Base-by-base conservation (phyloP, 1,140 invertebrate species). In the Pseudachorutes palmiensis region DNA sequence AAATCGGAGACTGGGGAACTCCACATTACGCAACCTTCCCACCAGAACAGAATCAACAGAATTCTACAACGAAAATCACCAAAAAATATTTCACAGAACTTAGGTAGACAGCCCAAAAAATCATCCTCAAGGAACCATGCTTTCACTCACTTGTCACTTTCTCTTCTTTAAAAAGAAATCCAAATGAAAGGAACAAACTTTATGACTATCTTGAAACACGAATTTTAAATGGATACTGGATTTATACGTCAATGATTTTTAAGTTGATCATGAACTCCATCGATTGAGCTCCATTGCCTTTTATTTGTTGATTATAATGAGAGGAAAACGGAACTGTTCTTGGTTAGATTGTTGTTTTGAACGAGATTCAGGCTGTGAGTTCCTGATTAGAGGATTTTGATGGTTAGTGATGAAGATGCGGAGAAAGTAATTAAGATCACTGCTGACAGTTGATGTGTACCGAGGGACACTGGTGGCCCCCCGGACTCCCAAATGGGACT, bases 1-100 rank as follows among this genome's bases (percentile, higher is more conserved):
- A 74, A 74, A 74, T 74, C 72, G 70, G 72, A 70, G 62, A 66
- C 70, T 67, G 66, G 68, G 66, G 69, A 26, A 55, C 5, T 14
- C 51, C 5, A 41, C 36, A 19, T 41, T 41, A 41, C 5, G 36
- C 51, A 55, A 24, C 51, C 51, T 55, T 55, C 24, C 51, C 24
- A 12, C 5, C 51, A 55, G 51, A 55, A 26, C 12, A 55, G 24
- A 26, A 41, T 9, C 5, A 41, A 41, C 36, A n/a, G n/a, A n/a
- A n/a, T n/a, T n/a, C n/a, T n/a, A n/a, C n/a, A n/a, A n/a, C n/a
- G 36, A 45, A 45, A 45, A 45, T 9, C 36, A 12, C 9, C 36
- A 19, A 45, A 19, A 45, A 12, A 45, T 45, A 45, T 45, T 45
- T 9, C 9, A 19, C 36, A 45, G 19, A 45, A 45, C 36, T 45